A percentile compares a stretch with the other conserved stretches of the same genome.
Conservation (phyloP, 2,797 vertebrate genomes). For the Anguilla pacifica region DNA sequence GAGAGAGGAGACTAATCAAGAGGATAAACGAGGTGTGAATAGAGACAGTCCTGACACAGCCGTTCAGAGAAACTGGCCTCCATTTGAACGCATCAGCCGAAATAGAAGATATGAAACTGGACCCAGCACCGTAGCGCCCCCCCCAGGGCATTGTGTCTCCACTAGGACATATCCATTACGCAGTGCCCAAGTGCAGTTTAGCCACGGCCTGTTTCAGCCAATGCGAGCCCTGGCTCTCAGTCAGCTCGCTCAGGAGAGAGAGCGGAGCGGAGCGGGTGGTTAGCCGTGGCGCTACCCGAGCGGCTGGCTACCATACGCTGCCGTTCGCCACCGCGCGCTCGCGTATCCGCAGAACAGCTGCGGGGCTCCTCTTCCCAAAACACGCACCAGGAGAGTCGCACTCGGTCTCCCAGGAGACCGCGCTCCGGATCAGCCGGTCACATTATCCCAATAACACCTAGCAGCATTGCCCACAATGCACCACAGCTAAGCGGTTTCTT, state of each 20-base stretch:
- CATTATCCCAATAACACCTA: neutral
- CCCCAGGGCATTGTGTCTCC: neutral
- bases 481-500: neutral
- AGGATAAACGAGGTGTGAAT: neutral
- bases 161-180: neutral
- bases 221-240: neutral
- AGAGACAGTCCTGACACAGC: neutral
- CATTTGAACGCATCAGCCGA: neutral
- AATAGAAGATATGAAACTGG: neutral
- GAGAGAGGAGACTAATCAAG: neutral
- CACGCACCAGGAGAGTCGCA: neutral
- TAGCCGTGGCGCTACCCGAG: neutral
- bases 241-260: neutral
- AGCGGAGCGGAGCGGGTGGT: neutral
- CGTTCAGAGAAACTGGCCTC: neutral
- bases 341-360: neutral
- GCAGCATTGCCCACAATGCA: neutral
- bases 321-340: neutral
- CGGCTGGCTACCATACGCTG: neutral
- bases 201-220: neutral
- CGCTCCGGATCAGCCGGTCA: neutral
- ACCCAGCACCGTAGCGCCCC: neutral
- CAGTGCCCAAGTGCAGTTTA: neutral
- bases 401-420: neutral
- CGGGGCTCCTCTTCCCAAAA: neutral